A percentile compares a stretch with the other conserved stretches of the same genome.
Evolutionary conservation across 2,888 invertebrate genomes (phyloP).

Genomic region (Clunio marinus): DNA sequence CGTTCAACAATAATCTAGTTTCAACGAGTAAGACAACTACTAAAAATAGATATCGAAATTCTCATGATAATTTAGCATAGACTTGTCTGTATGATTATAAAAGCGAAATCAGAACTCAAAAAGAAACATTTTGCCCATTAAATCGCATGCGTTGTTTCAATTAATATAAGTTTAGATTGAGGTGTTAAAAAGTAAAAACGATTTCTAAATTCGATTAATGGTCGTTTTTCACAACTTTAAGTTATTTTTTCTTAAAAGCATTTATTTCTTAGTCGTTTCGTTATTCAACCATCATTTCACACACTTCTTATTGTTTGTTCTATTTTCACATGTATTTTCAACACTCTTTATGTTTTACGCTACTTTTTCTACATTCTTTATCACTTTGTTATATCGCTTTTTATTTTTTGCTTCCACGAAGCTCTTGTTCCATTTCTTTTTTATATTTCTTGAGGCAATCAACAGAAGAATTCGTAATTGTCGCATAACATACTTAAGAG

Average conservation of each 20-base stretch:
- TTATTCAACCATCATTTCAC: too few species aligned
- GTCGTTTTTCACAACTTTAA: too few species aligned
- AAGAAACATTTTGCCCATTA: too few species aligned
- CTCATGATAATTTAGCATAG: too few species aligned
- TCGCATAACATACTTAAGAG: background rate
- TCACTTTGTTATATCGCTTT: background rate
- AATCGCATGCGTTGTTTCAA: background rate
- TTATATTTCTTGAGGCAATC: background rate
- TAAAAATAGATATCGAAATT: too few species aligned
- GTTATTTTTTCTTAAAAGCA: background rate
- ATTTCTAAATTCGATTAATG: conserved; percentile 10
- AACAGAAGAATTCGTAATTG: background rate
- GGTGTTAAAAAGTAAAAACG: background rate
- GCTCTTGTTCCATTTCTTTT: background rate
- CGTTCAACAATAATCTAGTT: too few species aligned
- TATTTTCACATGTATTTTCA: conserved; percentile 12
- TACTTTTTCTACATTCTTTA: background rate
- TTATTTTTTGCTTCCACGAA: background rate
- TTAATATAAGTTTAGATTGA: background rate
- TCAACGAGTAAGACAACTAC: too few species aligned
- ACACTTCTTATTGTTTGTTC: background rate
- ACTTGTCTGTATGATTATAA: too few species aligned
- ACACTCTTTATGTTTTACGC: background rate
- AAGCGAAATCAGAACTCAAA: too few species aligned
- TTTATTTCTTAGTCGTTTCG: background rate